These are phyloP conservation scores for Lithodes maja DNA, from an alignment of 2,888 invertebrate species.

Conservation along the genomic window DNA sequence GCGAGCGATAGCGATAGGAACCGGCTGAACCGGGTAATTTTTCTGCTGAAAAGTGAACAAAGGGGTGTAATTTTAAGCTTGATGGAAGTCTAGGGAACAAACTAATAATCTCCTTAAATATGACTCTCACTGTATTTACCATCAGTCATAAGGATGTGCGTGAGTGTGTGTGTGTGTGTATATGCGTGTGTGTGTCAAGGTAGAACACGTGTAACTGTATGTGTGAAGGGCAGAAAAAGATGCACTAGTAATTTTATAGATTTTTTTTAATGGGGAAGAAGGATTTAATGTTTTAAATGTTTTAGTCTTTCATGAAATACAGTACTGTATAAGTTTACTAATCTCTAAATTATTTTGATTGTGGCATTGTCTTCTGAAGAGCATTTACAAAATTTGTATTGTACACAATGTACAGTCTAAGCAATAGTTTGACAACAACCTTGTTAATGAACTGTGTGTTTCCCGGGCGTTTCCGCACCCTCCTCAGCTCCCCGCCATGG, in stretches of 20 bases:
- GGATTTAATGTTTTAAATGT: neutral
- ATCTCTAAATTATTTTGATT: neutral
- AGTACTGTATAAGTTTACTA: neutral
- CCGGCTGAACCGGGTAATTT: too few species aligned
- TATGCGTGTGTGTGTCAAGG: neutral
- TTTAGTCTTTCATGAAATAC: neutral
- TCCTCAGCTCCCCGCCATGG: too few species aligned
- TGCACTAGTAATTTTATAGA: neutral
- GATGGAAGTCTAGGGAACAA: neutral
- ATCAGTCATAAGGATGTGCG: constrained; percentile 31
- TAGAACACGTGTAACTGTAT: neutral
- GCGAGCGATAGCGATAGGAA: too few species aligned
- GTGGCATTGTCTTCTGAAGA: neutral
- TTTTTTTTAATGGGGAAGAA: neutral
- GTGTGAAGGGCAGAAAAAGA: neutral
- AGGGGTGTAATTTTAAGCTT: neutral
- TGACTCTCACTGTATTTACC: constrained; percentile 43
- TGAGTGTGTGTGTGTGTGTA: constrained; percentile 10
- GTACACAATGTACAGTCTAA: too few species aligned
- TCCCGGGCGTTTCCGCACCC: too few species aligned
- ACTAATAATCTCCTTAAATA: constrained; percentile 22
- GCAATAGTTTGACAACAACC: too few species aligned
- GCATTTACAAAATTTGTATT: too few species aligned
- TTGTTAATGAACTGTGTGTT: too few species aligned
- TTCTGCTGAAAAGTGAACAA: neutral